Evolutionary conservation across 2,888 invertebrate species (phyloP).

Genomic region (Lasioglossum pauxillum): DNA sequence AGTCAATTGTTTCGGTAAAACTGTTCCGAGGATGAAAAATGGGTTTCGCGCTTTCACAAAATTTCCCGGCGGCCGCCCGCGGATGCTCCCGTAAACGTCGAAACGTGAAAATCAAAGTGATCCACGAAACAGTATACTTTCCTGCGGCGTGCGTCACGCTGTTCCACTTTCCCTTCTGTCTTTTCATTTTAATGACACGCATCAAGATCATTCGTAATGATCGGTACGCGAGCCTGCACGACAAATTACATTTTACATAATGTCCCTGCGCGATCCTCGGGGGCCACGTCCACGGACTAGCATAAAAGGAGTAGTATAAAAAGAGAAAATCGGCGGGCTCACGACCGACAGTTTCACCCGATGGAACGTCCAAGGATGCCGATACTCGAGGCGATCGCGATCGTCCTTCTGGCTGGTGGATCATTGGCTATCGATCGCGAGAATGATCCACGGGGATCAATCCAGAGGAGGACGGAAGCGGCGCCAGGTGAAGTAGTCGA

Average conservation of each 20-base stretch:
- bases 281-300: constrained; percentile 5
- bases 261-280: constrained; percentile 38
- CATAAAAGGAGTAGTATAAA: constrained; percentile 63
- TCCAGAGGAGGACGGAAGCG: constrained; percentile 28
- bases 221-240: constrained; percentile 46
- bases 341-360: constrained; percentile 63
- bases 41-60: constrained; percentile 42
- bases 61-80: constrained; percentile 25
- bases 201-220: constrained; percentile 64
- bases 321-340: constrained; percentile 58
- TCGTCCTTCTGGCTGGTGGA: constrained; percentile 57
- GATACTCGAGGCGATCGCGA: constrained; percentile 55
- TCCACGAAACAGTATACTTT: constrained; percentile 68
- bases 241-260: constrained; percentile 71
- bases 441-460: constrained; percentile 25
- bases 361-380: constrained; percentile 65
- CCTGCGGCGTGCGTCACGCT: constrained; percentile 56
- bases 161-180: constrained; percentile 72
- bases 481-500: constrained; percentile 55
- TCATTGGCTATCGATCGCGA: constrained; percentile 36
- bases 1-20: too few relatives aligned
- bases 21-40: neutral
- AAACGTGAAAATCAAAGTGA: constrained; percentile 63
- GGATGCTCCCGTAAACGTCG: constrained; percentile 31
- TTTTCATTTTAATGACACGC: constrained; percentile 69